Conservation (phyloP, 2,888 invertebrate species). For the Ophioninae sp. region DNA sequence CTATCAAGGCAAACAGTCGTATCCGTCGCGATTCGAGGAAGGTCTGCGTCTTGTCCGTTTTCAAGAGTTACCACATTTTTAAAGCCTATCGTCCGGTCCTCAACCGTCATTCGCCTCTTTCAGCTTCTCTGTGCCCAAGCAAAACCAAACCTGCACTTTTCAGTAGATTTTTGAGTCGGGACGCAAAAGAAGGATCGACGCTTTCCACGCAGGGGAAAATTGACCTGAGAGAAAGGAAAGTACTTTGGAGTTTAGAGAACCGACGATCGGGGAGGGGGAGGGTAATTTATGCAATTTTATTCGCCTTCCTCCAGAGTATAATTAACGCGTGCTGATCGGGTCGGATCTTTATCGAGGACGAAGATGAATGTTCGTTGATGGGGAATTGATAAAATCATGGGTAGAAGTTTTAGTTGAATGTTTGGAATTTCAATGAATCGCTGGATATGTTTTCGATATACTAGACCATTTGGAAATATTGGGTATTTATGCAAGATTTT, state of each 20-base stretch:
- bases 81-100: slow-evolving; percentile 48
- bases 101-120: slow-evolving; percentile 28
- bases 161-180: background rate
- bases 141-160: slow-evolving; percentile 10
- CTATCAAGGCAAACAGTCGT: slow-evolving; percentile 79
- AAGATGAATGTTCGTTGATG: background rate
- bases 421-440: background rate
- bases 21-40: slow-evolving; percentile 71
- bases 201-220: background rate
- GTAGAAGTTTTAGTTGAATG: background rate
- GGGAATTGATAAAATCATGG: background rate
- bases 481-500: background rate
- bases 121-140: slow-evolving; percentile 15
- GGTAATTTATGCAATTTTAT: background rate
- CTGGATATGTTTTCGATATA: background rate
- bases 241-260: background rate
- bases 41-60: slow-evolving; percentile 55
- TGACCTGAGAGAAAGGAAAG: slow-evolving; percentile 16
- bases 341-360: background rate
- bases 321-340: background rate
- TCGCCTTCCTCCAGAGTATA: background rate
- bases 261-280: background rate
- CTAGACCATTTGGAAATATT: background rate
- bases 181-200: background rate
- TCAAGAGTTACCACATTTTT: slow-evolving; percentile 11